Base-by-base conservation (phyloP, 2,113 vertebrate genomes). In the Corydoras maculifer region DNA sequence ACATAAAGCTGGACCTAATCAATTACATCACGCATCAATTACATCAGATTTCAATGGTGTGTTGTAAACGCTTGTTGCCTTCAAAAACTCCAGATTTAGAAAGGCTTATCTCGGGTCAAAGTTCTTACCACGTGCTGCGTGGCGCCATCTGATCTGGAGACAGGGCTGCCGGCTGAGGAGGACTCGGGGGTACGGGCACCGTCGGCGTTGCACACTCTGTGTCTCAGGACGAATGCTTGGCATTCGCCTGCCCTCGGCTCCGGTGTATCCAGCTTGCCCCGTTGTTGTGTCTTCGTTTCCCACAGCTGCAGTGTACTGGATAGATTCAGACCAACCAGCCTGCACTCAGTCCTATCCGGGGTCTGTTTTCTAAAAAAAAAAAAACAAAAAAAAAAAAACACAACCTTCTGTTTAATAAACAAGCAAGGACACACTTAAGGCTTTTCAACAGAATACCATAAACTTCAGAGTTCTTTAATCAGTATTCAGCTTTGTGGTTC, bases 181-280 rank as follows among this genome's bases (percentile, higher is more conserved):
- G 71, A 61, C 68, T 65, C 32, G 68, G 48, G 62, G 50, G 29
- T 58, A 6, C 50, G 31, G 61, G 55, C n/a, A 8, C 11, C 65
- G 66, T 77, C 75, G 30, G 77, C 77, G 25, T 74, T 29, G 49
- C 59, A 59, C 60, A 62, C 85, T 83, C 88, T 80, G 81, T 86
- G 88, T 68, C 88, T 83, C 65, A 89, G 83, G 79, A 88, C 82
- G 50, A 88, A 89, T 79, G 84, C 79, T 14, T 81, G 79, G 84
- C 84, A 79, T 50, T 82, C 79, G 75, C 84, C 80, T 82, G 79
- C 81, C 18, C 76, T 84, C 65, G 71, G 75, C 82, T 87, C 83
- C 69, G 83, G 85, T 80, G 78, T 78, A 84, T 89, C 89, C 88
- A 90, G 89, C 78, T 88, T 89, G 87, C 63, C 68, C 58, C 63